Evolutionary conservation across 2,888 invertebrate genomes (phyloP).

Genomic region (Diogma glabrata): DNA sequence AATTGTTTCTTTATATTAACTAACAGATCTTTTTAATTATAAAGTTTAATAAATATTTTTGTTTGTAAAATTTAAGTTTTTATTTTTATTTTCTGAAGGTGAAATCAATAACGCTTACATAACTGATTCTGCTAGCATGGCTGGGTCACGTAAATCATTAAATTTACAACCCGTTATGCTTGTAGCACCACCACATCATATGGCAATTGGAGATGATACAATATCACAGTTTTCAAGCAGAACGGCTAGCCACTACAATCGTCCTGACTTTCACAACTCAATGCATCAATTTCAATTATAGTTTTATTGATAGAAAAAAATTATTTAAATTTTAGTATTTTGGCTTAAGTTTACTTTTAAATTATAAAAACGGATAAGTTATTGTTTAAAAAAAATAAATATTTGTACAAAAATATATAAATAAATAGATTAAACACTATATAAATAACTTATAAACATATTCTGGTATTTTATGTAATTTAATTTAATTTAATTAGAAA

Average conservation of each 20-base stretch:
- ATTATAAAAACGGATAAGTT: no score
- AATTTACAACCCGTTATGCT: conserved; percentile 78
- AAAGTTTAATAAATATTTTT: no score
- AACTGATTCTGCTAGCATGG: conserved; percentile 73
- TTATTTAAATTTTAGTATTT: no score
- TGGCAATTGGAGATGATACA: conserved; percentile 52
- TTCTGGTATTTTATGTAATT: no score
- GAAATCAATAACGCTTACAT: conserved; percentile 83
- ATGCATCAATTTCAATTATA: conserved; percentile 61
- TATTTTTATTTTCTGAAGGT: conserved; percentile 45
- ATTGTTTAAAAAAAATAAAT: no score
- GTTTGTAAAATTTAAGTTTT: no score
- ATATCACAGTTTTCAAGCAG: conserved; percentile 71
- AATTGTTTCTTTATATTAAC: no score
- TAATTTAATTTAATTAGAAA: no score
- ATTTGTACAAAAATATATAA: no score
- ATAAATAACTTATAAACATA: no score
- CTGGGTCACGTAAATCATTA: conserved; percentile 74
- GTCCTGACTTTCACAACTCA: conserved; percentile 48
- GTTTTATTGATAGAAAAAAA: not conserved
- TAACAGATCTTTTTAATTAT: not conserved
- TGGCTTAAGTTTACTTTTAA: no score
- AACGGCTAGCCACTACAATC: conserved; percentile 46
- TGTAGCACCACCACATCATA: conserved; percentile 36
- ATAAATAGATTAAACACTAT: no score